Conservation (phyloP, 1,140 invertebrate genomes). For the Sitophilus oryzae region DNA sequence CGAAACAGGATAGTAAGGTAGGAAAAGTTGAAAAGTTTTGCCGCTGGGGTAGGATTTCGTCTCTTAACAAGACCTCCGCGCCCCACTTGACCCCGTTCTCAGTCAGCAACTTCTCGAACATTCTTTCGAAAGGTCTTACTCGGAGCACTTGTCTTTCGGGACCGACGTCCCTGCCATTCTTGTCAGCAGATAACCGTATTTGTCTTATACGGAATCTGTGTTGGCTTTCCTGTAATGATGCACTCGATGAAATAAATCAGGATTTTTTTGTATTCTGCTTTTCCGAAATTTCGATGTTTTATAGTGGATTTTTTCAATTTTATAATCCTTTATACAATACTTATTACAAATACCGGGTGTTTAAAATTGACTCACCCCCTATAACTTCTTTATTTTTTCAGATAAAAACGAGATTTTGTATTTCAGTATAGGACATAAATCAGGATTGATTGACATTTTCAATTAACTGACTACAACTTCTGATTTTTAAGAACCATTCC, state of each 20-base stretch:
- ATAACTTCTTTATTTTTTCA: too few species aligned
- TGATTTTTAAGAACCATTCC: too few species aligned
- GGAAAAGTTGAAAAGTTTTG: neutral
- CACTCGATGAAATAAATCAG: neutral
- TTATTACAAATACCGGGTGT: too few species aligned
- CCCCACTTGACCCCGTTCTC: neutral
- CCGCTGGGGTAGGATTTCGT: neutral
- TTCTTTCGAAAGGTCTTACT: neutral
- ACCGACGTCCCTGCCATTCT: neutral
- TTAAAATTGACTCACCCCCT: too few species aligned
- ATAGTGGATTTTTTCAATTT: too few species aligned
- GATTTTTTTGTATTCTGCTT: too few species aligned
- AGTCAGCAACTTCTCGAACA: neutral
- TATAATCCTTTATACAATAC: too few species aligned
- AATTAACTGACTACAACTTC: too few species aligned
- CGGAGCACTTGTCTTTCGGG: neutral
- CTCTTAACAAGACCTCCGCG: neutral
- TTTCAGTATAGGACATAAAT: too few species aligned
- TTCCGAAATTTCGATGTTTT: too few species aligned
- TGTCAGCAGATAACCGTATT: neutral
- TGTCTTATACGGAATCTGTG: neutral
- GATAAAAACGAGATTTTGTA: too few species aligned
- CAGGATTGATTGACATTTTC: too few species aligned
- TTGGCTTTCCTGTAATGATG: neutral
- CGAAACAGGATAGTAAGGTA: neutral